These are phyloP conservation scores for Phainopepla nitens DNA, from an alignment of 2,113 vertebrate genomes.

Conservation along the genomic window DNA sequence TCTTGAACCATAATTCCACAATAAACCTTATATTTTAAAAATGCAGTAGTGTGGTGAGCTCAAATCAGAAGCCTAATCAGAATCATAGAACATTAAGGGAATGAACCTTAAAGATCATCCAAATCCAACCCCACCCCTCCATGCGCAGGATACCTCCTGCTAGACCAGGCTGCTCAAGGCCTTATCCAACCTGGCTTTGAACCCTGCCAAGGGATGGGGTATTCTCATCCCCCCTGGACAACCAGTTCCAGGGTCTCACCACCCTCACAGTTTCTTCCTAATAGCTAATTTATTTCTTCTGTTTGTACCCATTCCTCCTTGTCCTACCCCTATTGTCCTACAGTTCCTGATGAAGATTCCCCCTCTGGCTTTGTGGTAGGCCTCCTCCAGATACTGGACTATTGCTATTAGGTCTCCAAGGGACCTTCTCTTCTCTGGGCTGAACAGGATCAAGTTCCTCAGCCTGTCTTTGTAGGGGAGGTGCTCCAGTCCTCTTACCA, in stretches of 20 bases:
- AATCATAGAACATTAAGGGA: neutral
- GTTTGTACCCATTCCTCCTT: neutral
- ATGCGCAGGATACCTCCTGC: neutral
- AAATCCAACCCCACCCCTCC: neutral
- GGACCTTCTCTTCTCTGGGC: neutral
- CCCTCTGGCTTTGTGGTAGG: neutral
- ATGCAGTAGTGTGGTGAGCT: neutral
- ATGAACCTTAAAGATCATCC: neutral
- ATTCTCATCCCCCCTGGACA: neutral
- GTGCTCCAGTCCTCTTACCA: neutral
- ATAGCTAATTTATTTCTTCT: neutral
- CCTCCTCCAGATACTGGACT: neutral
- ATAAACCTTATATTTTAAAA: neutral
- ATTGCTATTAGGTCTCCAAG: neutral
- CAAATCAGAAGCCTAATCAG: neutral
- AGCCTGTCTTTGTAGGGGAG: neutral
- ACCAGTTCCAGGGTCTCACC: neutral
- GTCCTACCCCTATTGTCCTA: too few species aligned
- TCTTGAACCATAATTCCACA: neutral
- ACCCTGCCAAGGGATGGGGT: neutral
- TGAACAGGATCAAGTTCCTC: neutral
- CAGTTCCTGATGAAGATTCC: neutral
- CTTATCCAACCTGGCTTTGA: neutral
- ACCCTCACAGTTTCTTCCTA: neutral
- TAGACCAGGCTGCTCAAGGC: neutral